Evolutionary conservation across 2,113 vertebrate species (phyloP), one percentile per base, ranked within the genome.

Genomic region (Notarius quadriscutis): DNA sequence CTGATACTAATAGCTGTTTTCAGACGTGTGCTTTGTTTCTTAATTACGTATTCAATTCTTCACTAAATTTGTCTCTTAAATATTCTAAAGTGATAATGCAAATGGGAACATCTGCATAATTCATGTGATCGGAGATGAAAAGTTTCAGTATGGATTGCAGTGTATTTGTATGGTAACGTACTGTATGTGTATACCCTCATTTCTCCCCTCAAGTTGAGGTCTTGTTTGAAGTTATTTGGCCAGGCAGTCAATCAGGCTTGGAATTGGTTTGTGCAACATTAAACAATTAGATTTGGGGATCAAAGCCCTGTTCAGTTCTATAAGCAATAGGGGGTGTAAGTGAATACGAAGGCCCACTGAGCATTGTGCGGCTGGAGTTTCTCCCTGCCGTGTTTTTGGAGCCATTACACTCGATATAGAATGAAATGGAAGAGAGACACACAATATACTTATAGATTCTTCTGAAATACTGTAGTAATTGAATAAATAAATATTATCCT

Each of bases 281-380:
- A 93, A 94, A 94, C 92, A 94, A 92, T 93, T 91, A 91, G 85
- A 88, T 92, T 89, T 89, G 90, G 84, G 86, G 91, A 94, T 95
- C 92, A 94, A 95, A 95, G 93, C 92, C 83, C 57, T 78, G 85
- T 92, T 92, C 91, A 86, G 91, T 92, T 92, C 60, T 80, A 91
- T 89, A 91, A 92, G 92, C 93, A 93, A 88, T 92, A 93, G 93
- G 93, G 93, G 91, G 91, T 93, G 92, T 92, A 92, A 91, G 90
- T 94, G 93, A 93, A 94, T 94, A 93, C 92, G 91, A 90, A 90
- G 88, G 67, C 93, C 93, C 93, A 92, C 93, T 94, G 93, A 94
- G 93, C 92, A 93, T 94, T 95, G 92, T 92, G 89, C 86, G 87
- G 87, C 88, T 87, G 86, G 69, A 63, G 25, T 69, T 81, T 86